Percentiles rank a stretch among this genome's conserved stretches.
phyloP scores from a whole-genome alignment of 2,888 invertebrate genomes.

The Synanthedon andrenaeformis region DNA sequence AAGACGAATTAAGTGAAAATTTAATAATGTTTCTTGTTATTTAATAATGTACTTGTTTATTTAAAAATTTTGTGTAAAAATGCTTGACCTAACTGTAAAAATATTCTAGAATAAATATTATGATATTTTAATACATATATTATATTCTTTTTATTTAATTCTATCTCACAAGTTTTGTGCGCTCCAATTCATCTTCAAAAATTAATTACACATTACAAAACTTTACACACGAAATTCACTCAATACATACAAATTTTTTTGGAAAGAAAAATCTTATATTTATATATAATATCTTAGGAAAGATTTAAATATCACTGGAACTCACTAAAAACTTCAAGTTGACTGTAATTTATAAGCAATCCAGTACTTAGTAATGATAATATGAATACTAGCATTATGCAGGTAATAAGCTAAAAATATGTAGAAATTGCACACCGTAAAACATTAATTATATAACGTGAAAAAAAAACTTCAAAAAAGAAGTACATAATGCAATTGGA shows the following conservation, averaged over 20 bases:
- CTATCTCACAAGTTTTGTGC: constrained; percentile 65
- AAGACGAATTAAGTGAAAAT: too few species aligned
- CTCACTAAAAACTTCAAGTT: too few species aligned
- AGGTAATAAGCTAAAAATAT: background rate
- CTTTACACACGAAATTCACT: constrained; percentile 1
- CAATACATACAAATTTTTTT: background rate
- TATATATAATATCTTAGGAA: background rate
- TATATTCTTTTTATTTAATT: constrained; percentile 31
- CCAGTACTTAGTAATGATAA: too few species aligned
- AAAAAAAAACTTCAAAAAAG: background rate
- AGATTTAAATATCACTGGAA: too few species aligned
- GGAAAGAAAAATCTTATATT: background rate
- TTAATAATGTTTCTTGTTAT: too few species aligned
- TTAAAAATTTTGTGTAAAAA: constrained; percentile 6
- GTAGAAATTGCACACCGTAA: background rate
- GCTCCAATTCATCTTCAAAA: constrained; percentile 51
- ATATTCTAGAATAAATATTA: background rate
- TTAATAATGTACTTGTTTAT: too few species aligned
- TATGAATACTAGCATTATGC: too few species aligned
- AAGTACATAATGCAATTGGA: background rate
- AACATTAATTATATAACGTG: background rate
- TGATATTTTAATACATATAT: constrained; percentile 25
- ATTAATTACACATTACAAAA: constrained; percentile 7
- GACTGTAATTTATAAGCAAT: too few species aligned
- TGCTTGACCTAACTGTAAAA: constrained; percentile 3